Base-by-base conservation (phyloP, 1,140 invertebrate genomes). In the Nymphalis io region DNA sequence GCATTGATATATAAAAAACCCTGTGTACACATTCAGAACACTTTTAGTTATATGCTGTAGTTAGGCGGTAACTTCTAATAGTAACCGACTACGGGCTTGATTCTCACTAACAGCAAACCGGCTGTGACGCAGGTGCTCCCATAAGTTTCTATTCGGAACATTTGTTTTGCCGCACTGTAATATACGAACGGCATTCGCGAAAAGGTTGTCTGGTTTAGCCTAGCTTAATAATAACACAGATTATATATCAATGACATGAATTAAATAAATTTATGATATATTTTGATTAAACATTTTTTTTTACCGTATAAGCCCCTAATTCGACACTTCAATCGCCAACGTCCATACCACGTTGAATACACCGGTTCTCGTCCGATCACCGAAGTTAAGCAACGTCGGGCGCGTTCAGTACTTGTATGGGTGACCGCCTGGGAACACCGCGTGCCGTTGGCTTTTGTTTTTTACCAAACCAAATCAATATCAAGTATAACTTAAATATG, bases 261-360 rank as follows among this genome's bases (percentile, higher is more conserved):
- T n/a, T n/a, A n/a, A n/a, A n/a, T n/a, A n/a, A n/a, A n/a, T n/a
- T n/a, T n/a, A n/a, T n/a, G n/a, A n/a, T n/a, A n/a, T n/a, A n/a
- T n/a, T n/a, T n/a, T n/a, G n/a, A n/a, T n/a, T n/a, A n/a, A n/a
- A n/a, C n/a, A n/a, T n/a, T n/a, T n/a, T n/a, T n/a, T n/a, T n/a
- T n/a, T n/a, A n/a, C n/a, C n/a, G n/a, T n/a, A n/a, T n/a, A n/a
- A n/a, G n/a, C n/a, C n/a, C n/a, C n/a, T n/a, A n/a, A n/a, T n/a
- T n/a, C n/a, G n/a, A n/a, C n/a, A n/a, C n/a, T n/a, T n/a, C 10
- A 8, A 1, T 75, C 59, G 74, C 73, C 75, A 78, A 81, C 73
- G 78, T 81, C 80, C 77, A 81, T 80, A 81, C 77, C 70, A 79
- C 70, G 77, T 78, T 81, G 80, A 79, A 81, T 55, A 78, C 75